Percentiles rank a stretch among this genome's conserved stretches.
Conservation (phyloP, 2,888 invertebrate genomes). For the Lasioglossum vierecki region DNA sequence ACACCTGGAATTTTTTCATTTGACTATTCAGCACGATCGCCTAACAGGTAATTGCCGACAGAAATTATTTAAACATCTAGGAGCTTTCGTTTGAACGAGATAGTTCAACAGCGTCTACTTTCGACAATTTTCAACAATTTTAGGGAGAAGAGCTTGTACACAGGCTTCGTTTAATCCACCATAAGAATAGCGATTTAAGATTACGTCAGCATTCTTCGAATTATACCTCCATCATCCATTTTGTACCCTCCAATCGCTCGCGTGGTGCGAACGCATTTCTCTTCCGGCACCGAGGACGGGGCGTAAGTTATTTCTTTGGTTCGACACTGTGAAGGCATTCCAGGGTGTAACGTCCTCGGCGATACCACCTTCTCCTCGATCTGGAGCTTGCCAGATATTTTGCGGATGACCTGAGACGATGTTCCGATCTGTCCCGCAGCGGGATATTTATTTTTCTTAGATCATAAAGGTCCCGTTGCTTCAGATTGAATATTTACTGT, state of each 20-base stretch:
- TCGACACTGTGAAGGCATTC: constrained; percentile 60
- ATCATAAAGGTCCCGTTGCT: no score
- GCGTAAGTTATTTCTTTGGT: constrained; percentile 71
- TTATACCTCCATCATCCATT: constrained; percentile 71
- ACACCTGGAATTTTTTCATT: constrained; percentile 22
- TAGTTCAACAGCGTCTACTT: neutral
- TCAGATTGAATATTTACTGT: no score
- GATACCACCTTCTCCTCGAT: constrained; percentile 44
- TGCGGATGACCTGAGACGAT: neutral
- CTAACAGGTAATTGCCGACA: neutral
- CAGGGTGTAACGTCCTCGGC: constrained; percentile 56
- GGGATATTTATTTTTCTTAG: no score
- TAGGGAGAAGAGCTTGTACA: neutral
- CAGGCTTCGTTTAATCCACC: constrained; percentile 55
- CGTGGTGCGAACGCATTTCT: constrained; percentile 67
- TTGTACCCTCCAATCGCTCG: constrained; percentile 65
- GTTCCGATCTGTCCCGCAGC: no score
- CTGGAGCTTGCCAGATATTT: constrained; percentile 51
- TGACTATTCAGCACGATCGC: neutral
- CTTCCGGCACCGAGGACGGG: constrained; percentile 54
- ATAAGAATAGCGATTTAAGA: constrained; percentile 69
- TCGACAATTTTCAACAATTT: neutral
- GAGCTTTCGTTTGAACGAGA: neutral
- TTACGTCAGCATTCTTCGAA: constrained; percentile 61
- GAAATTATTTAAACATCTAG: neutral